A percentile compares a stretch with the other conserved stretches of the same genome.
These are phyloP conservation scores for Fissipunctia ypsillon DNA, from an alignment of 2,888 invertebrate species.

Conservation along the genomic window DNA sequence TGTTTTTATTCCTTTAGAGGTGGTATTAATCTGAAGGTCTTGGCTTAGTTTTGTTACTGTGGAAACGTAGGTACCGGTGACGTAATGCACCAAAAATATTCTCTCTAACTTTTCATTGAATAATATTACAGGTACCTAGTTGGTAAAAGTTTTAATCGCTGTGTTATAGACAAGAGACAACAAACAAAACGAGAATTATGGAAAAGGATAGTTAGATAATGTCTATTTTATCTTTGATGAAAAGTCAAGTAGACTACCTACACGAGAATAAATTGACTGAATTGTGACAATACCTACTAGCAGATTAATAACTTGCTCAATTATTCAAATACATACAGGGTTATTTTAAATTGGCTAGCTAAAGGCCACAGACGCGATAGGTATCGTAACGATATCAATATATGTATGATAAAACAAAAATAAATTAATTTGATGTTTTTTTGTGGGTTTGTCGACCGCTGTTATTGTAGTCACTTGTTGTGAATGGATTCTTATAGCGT, in stretches of 20 bases:
- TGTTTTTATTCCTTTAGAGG: constrained; percentile 45
- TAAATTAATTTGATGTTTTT: too few species aligned
- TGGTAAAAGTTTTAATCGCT: neutral
- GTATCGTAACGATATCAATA: too few species aligned
- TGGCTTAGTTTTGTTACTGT: constrained; percentile 28
- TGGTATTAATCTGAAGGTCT: constrained; percentile 52
- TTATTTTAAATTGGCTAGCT: too few species aligned
- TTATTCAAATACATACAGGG: constrained; percentile 32
- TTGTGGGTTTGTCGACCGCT: too few species aligned
- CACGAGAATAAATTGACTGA: neutral
- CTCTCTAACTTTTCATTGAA: neutral
- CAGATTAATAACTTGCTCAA: neutral
- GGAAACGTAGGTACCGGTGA: constrained; percentile 42
- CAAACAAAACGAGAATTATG: neutral
- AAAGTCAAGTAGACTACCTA: neutral
- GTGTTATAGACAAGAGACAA: neutral
- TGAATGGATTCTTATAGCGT: too few species aligned
- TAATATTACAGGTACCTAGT: neutral
- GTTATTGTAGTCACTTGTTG: too few species aligned
- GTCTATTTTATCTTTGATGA: neutral
- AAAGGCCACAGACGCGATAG: too few species aligned
- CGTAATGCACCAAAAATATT: constrained; percentile 45
- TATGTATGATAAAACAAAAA: too few species aligned
- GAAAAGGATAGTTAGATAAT: neutral
- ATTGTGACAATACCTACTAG: neutral